phyloP scores from a whole-genome alignment of 2,797 vertebrate genomes.

The Xenops minutus region DNA sequence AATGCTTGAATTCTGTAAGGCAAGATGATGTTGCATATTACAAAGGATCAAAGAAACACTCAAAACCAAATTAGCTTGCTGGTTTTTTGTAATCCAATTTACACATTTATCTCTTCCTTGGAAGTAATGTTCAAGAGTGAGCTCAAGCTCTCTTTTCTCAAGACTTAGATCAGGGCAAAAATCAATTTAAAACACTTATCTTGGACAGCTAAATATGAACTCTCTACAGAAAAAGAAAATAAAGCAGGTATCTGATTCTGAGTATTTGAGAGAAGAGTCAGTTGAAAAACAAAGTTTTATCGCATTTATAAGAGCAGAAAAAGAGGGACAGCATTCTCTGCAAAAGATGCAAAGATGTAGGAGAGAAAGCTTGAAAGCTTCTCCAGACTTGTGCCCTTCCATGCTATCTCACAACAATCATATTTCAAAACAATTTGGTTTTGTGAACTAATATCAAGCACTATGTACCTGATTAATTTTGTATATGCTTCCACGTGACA shows the following conservation, averaged over 20 bases:
- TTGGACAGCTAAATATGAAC: neutral
- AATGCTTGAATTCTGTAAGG: slow-evolving; percentile 92
- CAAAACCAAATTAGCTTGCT: neutral
- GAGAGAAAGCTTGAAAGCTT: neutral
- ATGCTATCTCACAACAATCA: neutral
- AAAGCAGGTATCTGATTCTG: neutral
- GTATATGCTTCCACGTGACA: neutral
- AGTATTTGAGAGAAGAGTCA: neutral
- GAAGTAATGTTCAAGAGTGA: neutral
- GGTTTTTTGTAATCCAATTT: neutral
- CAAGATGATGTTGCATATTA: slow-evolving; percentile 26
- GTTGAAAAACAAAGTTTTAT: neutral
- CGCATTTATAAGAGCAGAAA: neutral
- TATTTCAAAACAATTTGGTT: neutral
- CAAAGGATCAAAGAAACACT: neutral
- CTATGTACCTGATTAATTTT: neutral
- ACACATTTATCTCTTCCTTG: neutral
- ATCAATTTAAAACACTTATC: neutral
- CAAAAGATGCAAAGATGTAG: neutral
- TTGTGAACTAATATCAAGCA: neutral
- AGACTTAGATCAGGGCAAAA: neutral
- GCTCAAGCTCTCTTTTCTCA: neutral
- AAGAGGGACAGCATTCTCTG: neutral
- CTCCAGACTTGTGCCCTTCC: neutral
- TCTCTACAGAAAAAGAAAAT: neutral